These are phyloP conservation scores for Chloroceryle aenea DNA, from an alignment of 2,113 vertebrate species.

Conservation along the genomic window DNA sequence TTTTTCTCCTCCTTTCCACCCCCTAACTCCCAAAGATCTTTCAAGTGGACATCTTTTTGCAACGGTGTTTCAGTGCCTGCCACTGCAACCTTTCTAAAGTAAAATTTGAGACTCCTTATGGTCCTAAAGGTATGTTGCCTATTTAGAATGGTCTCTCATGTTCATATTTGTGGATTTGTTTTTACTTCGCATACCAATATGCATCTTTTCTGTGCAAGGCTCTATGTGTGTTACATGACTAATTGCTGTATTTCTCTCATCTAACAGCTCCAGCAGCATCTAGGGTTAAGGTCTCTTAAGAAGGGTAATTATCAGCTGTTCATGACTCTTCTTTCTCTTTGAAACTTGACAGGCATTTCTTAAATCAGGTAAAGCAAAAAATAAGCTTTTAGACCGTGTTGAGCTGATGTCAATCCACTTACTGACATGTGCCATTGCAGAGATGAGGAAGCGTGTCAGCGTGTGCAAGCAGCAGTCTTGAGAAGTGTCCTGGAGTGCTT, in stretches of 20 bases:
- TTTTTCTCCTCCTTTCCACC: neutral
- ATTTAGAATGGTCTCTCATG: neutral
- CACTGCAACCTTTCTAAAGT: neutral
- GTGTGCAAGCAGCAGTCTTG: neutral
- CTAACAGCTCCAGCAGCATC: neutral
- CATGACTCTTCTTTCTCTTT: neutral
- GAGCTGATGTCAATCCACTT: neutral
- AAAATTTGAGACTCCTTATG: neutral
- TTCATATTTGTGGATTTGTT: neutral
- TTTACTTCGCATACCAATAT: neutral
- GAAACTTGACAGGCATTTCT: neutral
- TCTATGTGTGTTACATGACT: fast-evolving
- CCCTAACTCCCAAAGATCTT: neutral
- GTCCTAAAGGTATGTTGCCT: neutral
- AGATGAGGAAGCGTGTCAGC: neutral
- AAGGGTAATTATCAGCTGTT: neutral
- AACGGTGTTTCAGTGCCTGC: neutral
- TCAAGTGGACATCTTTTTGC: neutral
- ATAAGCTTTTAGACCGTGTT: neutral
- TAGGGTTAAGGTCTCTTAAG: neutral
- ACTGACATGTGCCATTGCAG: fast-evolving
- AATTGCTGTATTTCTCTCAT: neutral
- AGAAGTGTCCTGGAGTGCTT: neutral
- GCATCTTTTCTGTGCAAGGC: neutral
- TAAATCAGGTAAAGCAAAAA: neutral